Base-by-base conservation (phyloP, 2,888 invertebrate genomes). In the Apotomis betuletana region DNA sequence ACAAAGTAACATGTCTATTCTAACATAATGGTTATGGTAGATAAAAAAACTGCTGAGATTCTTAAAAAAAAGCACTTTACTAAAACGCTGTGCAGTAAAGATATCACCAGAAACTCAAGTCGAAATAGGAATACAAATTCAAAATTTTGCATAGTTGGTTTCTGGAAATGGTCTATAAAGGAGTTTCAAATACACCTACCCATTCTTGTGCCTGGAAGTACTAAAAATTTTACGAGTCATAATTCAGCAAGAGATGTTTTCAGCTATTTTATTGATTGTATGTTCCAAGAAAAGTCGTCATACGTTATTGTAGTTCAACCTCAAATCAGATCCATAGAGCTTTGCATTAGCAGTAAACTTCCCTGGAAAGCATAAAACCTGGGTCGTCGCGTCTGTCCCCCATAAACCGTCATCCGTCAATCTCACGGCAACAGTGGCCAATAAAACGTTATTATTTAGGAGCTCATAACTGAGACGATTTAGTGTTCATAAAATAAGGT, bases 401-500 rank as follows among this genome's bases (percentile, higher is more conserved):
- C 79, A 86, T 90, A 90, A 89, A 91, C 87, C 78, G 85, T 83
- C 89, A 90, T 90, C 87, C 90, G 85, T 90, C 89, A 89, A 88
- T 87, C 83, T 81, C 78, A 85, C 84, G 82, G 84, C 83, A 84
- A 84, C 83, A 80, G 87, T 84, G 86, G 82, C 86, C 89, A 89
- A 88, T 92, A 91, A 92, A 92, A 89, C 83, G 81, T 87, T 89
- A 91, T 90, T 92, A 91, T 91, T 92, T 91, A 91, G 87, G 83
- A 89, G 87, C 90, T 88, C 90, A 91, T 92, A 91, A 92, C 89
- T 80, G 80, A 77, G 76, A 86, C 87, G 92, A 91, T 92, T 92
- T 92, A 92, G 83, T 83, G 88, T 76, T 83, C 89, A 85, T 92
- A 92, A 92, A 92, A 84, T 81, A 80, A 84, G 83, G 81, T 79